phyloP scores from a whole-genome alignment of 1,140 invertebrate genomes.

The Lithobius niger region DNA sequence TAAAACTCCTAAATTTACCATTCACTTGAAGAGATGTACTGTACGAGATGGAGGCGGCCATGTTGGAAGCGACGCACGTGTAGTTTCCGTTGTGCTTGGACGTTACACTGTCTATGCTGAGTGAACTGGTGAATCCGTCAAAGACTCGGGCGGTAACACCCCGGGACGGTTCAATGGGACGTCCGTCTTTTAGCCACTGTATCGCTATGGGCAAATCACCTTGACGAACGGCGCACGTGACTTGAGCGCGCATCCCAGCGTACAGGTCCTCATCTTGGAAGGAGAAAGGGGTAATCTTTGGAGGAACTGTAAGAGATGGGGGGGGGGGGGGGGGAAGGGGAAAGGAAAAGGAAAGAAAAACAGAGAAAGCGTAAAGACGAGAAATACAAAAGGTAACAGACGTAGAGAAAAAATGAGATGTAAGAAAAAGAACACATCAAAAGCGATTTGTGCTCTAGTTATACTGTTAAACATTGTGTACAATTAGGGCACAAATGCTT shows the following conservation, averaged over 20 bases:
- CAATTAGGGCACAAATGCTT: no score
- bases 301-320: conserved; percentile 40
- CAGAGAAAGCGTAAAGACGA: not conserved
- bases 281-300: conserved; percentile 54
- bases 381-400: not conserved
- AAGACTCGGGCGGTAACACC: conserved; percentile 9
- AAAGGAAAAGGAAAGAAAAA: not conserved
- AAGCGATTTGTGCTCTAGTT: no score
- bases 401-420: not conserved
- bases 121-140: conserved; percentile 17
- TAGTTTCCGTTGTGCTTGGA: conserved; percentile 21
- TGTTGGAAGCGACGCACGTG: conserved; percentile 22
- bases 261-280: conserved; percentile 42
- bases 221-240: conserved; percentile 21
- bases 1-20: conserved; percentile 14
- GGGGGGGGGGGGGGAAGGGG: conserved; percentile 12
- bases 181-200: conserved; percentile 20
- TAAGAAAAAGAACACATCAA: no score
- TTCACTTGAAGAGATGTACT: conserved; percentile 19
- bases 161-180: conserved; percentile 11
- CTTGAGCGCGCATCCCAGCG: conserved; percentile 21
- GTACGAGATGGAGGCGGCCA: conserved; percentile 18
- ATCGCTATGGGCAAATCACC: conserved; percentile 22
- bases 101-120: conserved; percentile 18
- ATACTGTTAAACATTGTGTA: no score